These are phyloP conservation scores for Propsilocerus akamusi DNA, from an alignment of 1,140 invertebrate species.

Conservation along the genomic window DNA sequence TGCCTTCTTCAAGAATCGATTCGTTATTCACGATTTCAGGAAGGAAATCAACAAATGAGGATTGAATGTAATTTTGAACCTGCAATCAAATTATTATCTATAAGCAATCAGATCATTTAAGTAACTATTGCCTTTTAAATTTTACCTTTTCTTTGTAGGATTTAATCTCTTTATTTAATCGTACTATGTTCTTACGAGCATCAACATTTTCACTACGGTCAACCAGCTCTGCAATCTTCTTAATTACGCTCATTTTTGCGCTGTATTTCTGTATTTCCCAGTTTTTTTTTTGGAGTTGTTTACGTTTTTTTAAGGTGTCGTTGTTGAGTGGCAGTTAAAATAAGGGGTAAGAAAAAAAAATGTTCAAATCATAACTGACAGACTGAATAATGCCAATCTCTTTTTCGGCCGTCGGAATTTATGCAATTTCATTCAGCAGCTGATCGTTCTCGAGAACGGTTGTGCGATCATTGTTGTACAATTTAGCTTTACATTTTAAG, in stretches of 20 bases:
- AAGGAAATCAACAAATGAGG: conserved; percentile 20
- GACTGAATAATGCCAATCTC: too few species aligned
- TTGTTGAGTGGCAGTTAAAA: too few species aligned
- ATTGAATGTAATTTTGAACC: conserved; percentile 14
- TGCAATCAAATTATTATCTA: neutral
- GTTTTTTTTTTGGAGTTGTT: neutral
- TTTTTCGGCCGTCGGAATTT: too few species aligned
- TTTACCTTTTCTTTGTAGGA: conserved; percentile 15
- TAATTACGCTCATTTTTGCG: conserved; percentile 6
- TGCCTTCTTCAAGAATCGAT: conserved; percentile 15
- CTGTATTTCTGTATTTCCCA: neutral
- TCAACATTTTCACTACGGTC: conserved; percentile 3
- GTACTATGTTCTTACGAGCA: conserved; percentile 13
- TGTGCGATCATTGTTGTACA: too few species aligned
- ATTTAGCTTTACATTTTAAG: too few species aligned
- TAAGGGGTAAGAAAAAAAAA: too few species aligned
- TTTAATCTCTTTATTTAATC: conserved; percentile 16
- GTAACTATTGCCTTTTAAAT: neutral
- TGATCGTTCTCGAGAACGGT: too few species aligned
- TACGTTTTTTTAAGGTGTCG: neutral
- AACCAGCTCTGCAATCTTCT: neutral
- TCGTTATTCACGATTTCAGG: conserved; percentile 17
- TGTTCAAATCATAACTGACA: too few species aligned
- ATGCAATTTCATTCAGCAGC: too few species aligned
- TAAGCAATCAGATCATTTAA: neutral